Percentiles rank a stretch among this genome's conserved stretches.
Conservation (phyloP, 1,140 invertebrate genomes). For the Drosophila santomea region DNA sequence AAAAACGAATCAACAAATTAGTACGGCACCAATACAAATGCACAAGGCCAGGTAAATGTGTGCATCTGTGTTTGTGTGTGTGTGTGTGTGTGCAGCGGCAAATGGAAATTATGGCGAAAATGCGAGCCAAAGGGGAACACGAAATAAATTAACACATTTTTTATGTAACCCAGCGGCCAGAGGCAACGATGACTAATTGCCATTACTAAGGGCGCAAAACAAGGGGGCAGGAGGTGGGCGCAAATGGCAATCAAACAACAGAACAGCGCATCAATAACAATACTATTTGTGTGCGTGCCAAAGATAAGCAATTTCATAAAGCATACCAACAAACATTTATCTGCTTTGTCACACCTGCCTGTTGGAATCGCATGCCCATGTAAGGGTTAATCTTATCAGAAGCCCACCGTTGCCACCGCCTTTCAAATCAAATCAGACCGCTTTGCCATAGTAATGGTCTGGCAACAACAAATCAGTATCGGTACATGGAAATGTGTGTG, state of each 20-base stretch:
- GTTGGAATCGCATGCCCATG: constrained; percentile 5
- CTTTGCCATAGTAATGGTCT: constrained; percentile 58
- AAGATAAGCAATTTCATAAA: constrained; percentile 25
- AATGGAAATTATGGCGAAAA: constrained; percentile 58
- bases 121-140: constrained; percentile 53
- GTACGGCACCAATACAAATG: constrained; percentile 44
- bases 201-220: constrained; percentile 12
- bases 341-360: constrained; percentile 35
- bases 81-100: constrained; percentile 22
- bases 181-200: constrained; percentile 71
- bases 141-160: constrained; percentile 79
- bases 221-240: neutral
- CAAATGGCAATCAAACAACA: constrained; percentile 39
- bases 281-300: constrained; percentile 13
- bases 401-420: constrained; percentile 33
- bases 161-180: constrained; percentile 65
- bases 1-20: constrained; percentile 65
- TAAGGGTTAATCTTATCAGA: constrained; percentile 71
- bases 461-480: constrained; percentile 61
- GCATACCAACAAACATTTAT: constrained; percentile 8
- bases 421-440: constrained; percentile 22
- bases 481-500: neutral
- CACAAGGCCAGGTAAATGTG: constrained; percentile 5
- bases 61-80: neutral
- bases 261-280: constrained; percentile 37